Percentiles rank a stretch among this genome's conserved stretches.
Conservation (phyloP, 2,888 invertebrate species). For the Trachelus troglodyta region DNA sequence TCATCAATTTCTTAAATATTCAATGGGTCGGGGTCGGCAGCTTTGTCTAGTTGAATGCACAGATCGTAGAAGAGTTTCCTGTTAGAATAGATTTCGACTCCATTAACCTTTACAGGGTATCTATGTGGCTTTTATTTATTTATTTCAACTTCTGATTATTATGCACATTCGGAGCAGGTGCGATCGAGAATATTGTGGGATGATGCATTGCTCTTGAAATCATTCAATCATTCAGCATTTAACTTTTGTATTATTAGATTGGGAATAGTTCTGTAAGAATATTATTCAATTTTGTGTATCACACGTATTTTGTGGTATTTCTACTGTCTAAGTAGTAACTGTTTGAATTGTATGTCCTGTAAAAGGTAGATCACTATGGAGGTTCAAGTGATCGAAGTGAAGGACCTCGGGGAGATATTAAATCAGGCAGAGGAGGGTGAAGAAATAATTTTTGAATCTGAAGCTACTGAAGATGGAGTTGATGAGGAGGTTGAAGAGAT, state of each 20-base stretch:
- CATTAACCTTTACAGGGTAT: neutral
- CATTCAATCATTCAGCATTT: neutral
- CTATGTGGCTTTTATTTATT: neutral
- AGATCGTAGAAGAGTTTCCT: neutral
- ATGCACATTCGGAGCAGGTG: neutral
- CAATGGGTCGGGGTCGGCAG: neutral
- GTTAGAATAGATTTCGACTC: neutral
- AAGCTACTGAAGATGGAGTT: constrained; percentile 41
- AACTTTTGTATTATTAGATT: neutral
- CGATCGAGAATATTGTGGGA: neutral
- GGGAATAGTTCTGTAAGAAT: neutral
- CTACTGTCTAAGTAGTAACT: neutral
- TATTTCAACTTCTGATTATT: neutral
- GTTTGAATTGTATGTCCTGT: neutral
- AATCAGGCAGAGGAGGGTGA: constrained; percentile 47
- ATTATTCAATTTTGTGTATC: neutral
- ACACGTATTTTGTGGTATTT: neutral
- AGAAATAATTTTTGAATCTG: constrained; percentile 52
- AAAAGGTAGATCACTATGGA: neutral
- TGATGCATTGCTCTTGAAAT: neutral
- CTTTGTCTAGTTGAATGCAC: neutral
- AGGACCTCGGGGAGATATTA: constrained; percentile 45
- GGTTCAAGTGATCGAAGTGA: constrained; percentile 33
- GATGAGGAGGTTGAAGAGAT: constrained; percentile 57
- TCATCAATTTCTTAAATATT: neutral